Evolutionary conservation across 2,113 vertebrate species (phyloP), one percentile per base, ranked within the genome.

Genomic region (Silurus meridionalis): DNA sequence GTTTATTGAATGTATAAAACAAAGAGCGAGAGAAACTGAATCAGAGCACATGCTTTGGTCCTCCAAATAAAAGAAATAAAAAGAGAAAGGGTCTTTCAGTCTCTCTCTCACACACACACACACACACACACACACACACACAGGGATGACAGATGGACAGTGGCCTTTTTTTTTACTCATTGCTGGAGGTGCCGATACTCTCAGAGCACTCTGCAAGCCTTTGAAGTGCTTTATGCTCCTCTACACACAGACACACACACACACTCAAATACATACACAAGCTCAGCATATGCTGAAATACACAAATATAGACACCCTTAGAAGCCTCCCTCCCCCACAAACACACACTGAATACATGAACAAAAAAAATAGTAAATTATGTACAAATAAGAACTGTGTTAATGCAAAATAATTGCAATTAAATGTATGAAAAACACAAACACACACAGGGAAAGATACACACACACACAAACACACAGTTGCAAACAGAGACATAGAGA

Each of bases 1-100:
- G 86, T 84, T 84, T 87, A 84, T 84, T 87, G 82, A 81, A 81
- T 81, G 80, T 84, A 77, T 84, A 77, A 86, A 74, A 63, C 57
- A 60, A 85, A 89, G 77, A 52, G 55, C 84, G 58, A 75, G 37
- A 82, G 85, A n/a, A 64, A 89, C 57, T 50, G 57, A 84, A 84
- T 28, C 77, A 74, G 77, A 86, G 82, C 69, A 80, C 85, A 86
- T 84, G 85, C 53, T 83, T 78, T 75, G 77, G 82, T 81, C 4
- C 67, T 75, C 75, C 21, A 72, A 71, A 69, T 80, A 50, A 86
- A 83, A 86, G 88, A 84, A 52, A 66, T 55, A 48, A 60, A 74
- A 84, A 75, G 37, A 25, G 52, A 84, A 66, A 66, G 46, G 81
- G 81, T 82, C 80, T 46, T 23, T 67, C 25, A 8, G 28, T 57